Percentiles rank a stretch among this genome's conserved stretches.
These are phyloP conservation scores for Aulostomus chinensis DNA, from an alignment of 2,797 vertebrate species.

Conservation along the genomic window DNA sequence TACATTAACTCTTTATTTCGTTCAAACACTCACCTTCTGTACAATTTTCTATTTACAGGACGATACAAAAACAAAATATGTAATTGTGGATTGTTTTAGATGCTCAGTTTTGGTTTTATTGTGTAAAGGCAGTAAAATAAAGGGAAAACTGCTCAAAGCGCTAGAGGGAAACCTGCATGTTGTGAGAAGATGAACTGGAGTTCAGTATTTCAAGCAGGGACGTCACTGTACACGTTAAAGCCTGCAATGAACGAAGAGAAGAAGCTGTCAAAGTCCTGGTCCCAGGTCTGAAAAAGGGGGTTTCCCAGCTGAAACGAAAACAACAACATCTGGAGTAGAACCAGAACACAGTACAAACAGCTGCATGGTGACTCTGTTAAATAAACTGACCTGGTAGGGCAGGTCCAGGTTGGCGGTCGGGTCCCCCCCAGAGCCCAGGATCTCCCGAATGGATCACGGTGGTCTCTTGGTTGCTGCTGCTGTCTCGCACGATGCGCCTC, in stretches of 20 bases:
- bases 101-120: no score
- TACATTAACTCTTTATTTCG: slow-evolving; percentile 68
- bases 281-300: slow-evolving; percentile 57
- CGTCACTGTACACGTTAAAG: slow-evolving; percentile 47
- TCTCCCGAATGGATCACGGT: slow-evolving; percentile 81
- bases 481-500: slow-evolving; percentile 84
- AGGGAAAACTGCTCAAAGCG: no score
- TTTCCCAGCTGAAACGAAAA: slow-evolving; percentile 59
- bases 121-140: no score
- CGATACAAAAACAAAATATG: slow-evolving; percentile 61
- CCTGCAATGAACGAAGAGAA: slow-evolving; percentile 84
- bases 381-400: slow-evolving; percentile 48
- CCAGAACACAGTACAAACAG: no score
- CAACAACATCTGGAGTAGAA: background rate
- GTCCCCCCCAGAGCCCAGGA: slow-evolving; percentile 37
- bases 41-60: slow-evolving; percentile 16
- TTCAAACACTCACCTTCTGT: slow-evolving; percentile 21
- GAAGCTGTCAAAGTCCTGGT: slow-evolving; percentile 72
- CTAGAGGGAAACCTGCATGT: no score
- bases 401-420: slow-evolving; percentile 33
- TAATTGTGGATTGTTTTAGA: slow-evolving; percentile 1
- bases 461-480: slow-evolving; percentile 84
- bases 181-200: no score
- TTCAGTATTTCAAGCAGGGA: no score
- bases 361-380: no score